Base-by-base conservation (phyloP, 2,113 vertebrate species). In the Forbesichthys papilliferus region DNA sequence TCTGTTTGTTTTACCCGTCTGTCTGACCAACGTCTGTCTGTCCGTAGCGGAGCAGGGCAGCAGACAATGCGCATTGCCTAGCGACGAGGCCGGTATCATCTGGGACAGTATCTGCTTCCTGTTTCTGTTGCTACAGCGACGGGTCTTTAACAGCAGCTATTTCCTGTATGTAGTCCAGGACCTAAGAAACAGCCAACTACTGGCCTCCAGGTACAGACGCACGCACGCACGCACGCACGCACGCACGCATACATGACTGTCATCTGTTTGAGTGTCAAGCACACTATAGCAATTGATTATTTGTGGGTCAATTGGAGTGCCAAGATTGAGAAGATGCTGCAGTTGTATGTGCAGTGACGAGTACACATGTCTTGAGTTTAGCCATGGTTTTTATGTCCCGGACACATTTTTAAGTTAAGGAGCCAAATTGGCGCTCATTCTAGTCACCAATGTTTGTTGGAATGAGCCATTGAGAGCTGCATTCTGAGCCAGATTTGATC, bases 81-180 rank as follows among this genome's bases (percentile, higher is more conserved):
- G 94, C 46, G 96, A 95, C 62, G 96, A 98, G 84, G 97, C 97
- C 0, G 96, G 97, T 5, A 96, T 98, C 82, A 96, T 98, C 78
- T 98, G 97, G 97, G 96, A 98, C 77, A 96, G 96, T 52, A 96
- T 98, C 74, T 98, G 96, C 81, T 98, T 98, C 81, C 95, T 94
- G 52, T 98, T 95, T 84, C 92, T 98, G 6, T 80, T 98, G 76
- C 90, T 98, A 36, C 97, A 98, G 90, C 92, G 97, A 69, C 90
- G 96, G 55, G 96, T 98, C n/a, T 98, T 98, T 89, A 96, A 96
- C 94, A 98, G 96, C 76, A 95, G 96, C 80, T 98, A 98, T 85
- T 98, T 96, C 89, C 92, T 98, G 48, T 96, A 97, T 1, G 96
- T 98, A 8, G 96, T 98, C 61, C 94, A 95, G 11, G 96, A 98